phyloP scores from a whole-genome alignment of 2,113 vertebrate species.

The Psophia crepitans region DNA sequence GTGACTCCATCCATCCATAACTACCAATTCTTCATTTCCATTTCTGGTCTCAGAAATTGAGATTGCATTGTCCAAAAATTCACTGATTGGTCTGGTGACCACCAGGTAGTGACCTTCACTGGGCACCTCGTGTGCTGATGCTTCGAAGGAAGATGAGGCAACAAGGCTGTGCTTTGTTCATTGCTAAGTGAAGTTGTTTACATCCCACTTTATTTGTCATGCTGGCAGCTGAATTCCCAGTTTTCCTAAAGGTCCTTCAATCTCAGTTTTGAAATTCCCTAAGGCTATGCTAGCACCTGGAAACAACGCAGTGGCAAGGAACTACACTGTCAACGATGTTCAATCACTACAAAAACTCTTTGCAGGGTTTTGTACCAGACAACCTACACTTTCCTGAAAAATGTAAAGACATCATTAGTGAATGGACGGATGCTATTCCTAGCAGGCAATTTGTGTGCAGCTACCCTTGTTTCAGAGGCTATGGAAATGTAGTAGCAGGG shows the following conservation, averaged over 20 bases:
- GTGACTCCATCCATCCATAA: neutral
- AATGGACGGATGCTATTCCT: neutral
- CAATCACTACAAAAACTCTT: neutral
- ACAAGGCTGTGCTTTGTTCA: neutral
- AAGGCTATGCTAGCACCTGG: neutral
- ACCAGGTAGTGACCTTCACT: neutral
- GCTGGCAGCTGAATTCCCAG: neutral
- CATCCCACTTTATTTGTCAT: neutral
- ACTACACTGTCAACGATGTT: neutral
- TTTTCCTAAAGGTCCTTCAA: neutral
- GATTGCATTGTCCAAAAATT: neutral
- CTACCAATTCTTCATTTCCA: neutral
- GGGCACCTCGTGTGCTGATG: neutral
- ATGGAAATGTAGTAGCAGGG: neutral
- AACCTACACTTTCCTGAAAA: neutral
- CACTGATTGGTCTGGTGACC: neutral
- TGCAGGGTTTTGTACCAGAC: neutral
- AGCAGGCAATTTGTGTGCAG: neutral
- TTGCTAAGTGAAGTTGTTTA: neutral
- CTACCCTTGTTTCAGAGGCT: accelerated
- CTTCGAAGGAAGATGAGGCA: neutral
- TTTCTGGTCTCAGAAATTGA: neutral
- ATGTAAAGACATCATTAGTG: neutral
- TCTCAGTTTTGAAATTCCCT: neutral
- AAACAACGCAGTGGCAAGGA: neutral